Percentiles rank a stretch among this genome's conserved stretches.
Conservation (phyloP, 1,140 invertebrate species). For the Acyrthosiphon pisum region DNA sequence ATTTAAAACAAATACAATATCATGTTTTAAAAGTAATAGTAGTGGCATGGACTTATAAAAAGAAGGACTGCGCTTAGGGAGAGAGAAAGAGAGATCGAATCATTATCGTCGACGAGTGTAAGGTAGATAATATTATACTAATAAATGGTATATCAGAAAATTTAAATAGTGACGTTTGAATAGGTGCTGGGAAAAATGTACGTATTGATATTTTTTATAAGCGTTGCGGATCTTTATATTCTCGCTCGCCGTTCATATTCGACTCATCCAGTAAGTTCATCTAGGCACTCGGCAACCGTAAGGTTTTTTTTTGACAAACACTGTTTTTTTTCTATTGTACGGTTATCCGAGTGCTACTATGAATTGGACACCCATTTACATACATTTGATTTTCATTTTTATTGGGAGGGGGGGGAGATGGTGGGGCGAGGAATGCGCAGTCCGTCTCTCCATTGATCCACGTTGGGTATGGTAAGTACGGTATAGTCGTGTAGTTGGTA, state of each 20-base stretch:
- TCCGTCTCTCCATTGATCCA: neutral
- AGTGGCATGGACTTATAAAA: neutral
- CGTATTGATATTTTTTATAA: neutral
- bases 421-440: neutral
- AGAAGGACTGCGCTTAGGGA: neutral
- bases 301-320: no score
- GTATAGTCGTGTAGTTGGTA: neutral
- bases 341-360: no score
- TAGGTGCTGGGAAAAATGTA: no score
- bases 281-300: no score
- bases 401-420: fast-evolving
- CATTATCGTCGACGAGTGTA: neutral
- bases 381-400: neutral
- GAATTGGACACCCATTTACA: no score
- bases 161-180: neutral
- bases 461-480: neutral
- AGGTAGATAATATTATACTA: neutral
- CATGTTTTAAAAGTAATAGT: neutral
- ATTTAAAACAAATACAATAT: neutral
- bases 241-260: no score
- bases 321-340: no score
- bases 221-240: no score
- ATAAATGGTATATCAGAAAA: neutral
- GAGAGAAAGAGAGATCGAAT: neutral
- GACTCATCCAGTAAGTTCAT: no score